Conservation (phyloP, 2,888 invertebrate genomes). For the Ernsta delagoae region DNA sequence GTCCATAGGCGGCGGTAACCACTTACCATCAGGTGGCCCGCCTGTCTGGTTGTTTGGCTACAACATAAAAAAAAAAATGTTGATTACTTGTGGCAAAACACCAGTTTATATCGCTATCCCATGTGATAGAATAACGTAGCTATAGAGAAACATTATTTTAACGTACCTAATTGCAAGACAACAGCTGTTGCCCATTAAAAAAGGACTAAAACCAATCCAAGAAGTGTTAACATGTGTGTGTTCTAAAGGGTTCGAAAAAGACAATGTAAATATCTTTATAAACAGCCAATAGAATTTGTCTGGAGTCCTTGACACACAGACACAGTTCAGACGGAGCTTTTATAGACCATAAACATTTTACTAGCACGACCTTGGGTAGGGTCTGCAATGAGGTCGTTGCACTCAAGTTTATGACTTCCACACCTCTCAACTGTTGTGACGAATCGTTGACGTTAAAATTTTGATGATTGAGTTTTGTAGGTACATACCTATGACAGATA, state of each 20-base stretch:
- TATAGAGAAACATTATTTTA: not conserved
- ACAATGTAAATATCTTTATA: constrained; percentile 27
- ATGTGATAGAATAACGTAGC: no score
- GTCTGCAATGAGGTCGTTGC: constrained; percentile 83
- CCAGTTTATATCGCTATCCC: no score
- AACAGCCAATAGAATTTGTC: constrained; percentile 74
- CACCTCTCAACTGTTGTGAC: constrained; percentile 56
- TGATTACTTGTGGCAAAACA: no score
- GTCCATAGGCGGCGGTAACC: no score
- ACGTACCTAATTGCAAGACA: not conserved
- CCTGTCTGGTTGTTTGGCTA: no score
- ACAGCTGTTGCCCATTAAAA: not conserved
- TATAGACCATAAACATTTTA: constrained; percentile 85
- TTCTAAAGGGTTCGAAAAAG: constrained; percentile 5
- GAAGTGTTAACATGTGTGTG: not conserved
- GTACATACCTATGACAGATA: no score
- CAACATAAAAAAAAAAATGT: no score
- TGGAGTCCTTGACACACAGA: constrained; percentile 83
- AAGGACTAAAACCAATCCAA: not conserved
- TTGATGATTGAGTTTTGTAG: no score
- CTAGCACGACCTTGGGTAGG: constrained; percentile 82
- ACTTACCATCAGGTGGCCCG: no score
- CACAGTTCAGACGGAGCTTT: constrained; percentile 79
- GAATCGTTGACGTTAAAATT: constrained; percentile 42
- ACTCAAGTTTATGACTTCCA: constrained; percentile 67